Evolutionary conservation across 2,113 vertebrate species (phyloP).

Genomic region (Trichomycterus rosablanca): DNA sequence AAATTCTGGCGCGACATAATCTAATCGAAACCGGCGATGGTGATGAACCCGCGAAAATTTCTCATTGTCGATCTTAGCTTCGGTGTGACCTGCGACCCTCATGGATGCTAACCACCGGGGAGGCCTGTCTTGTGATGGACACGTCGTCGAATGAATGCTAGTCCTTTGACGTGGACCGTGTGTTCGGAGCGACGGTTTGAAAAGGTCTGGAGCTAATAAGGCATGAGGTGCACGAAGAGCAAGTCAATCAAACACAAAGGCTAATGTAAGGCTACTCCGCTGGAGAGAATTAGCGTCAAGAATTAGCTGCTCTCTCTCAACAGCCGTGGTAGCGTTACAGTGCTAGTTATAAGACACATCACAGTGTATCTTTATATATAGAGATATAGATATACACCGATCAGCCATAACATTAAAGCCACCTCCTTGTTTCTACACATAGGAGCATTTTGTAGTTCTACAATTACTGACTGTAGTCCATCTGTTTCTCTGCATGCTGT

Average conservation of each 20-base stretch:
- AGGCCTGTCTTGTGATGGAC: conserved; percentile 36
- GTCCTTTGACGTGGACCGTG: conserved; percentile 25
- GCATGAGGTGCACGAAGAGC: conserved; percentile 11
- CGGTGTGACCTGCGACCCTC: conserved; percentile 29
- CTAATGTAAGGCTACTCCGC: conserved; percentile 20
- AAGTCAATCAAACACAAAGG: conserved; percentile 2
- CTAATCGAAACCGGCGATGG: conserved; percentile 1
- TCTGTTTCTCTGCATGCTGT: no score
- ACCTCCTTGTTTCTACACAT: no score
- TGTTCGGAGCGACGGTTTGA: conserved; percentile 11
- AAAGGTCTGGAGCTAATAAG: conserved; percentile 31
- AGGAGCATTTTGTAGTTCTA: no score
- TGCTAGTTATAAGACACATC: not conserved
- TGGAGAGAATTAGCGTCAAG: not conserved
- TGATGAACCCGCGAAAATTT: not conserved
- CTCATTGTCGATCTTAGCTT: not conserved
- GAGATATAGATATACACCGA: no score
- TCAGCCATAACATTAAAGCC: no score
- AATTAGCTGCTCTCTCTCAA: not conserved
- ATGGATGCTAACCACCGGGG: conserved; percentile 30
- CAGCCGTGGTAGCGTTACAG: conserved; percentile 2
- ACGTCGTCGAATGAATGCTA: conserved; percentile 35
- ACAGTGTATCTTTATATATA: no score
- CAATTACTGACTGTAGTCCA: no score
- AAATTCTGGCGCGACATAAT: conserved; percentile 38